Evolutionary conservation across 2,113 vertebrate species (phyloP).

Genomic region (Ameiurus melas): DNA sequence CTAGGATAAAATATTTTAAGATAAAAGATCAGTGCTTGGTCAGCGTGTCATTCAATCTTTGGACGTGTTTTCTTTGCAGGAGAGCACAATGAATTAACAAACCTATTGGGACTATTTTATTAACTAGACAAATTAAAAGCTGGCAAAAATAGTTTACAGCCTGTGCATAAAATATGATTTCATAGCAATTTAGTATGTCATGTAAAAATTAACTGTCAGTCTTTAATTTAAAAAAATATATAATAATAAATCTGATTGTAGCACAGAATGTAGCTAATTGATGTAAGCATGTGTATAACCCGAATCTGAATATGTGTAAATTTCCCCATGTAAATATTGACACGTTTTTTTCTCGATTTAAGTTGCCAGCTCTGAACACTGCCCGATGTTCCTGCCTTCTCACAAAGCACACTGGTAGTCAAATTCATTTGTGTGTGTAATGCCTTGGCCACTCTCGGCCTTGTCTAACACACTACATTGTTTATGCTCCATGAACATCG

Average conservation of each 20-base stretch:
- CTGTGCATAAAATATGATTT: neutral
- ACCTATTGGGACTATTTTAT: neutral
- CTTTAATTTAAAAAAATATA: neutral
- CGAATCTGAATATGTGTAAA: neutral
- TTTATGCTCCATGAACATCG: conserved; percentile 43
- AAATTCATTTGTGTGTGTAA: conserved; percentile 48
- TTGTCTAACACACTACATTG: conserved; percentile 42
- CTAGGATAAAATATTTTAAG: no score
- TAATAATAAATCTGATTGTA: neutral
- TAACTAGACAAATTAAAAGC: neutral
- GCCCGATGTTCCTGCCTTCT: conserved; percentile 27
- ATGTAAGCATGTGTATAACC: no score
- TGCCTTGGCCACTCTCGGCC: conserved; percentile 32
- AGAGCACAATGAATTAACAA: neutral
- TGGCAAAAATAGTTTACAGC: neutral
- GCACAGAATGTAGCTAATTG: no score
- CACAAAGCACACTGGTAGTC: conserved; percentile 37
- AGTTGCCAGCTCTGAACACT: neutral
- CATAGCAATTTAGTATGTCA: neutral
- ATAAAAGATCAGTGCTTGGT: neutral
- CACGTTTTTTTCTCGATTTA: neutral
- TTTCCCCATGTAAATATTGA: neutral
- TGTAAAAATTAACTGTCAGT: neutral
- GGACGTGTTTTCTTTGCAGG: neutral
- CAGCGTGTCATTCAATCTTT: neutral